Evolutionary conservation across 2,888 invertebrate genomes (phyloP).

Genomic region (Polia nebulosa): DNA sequence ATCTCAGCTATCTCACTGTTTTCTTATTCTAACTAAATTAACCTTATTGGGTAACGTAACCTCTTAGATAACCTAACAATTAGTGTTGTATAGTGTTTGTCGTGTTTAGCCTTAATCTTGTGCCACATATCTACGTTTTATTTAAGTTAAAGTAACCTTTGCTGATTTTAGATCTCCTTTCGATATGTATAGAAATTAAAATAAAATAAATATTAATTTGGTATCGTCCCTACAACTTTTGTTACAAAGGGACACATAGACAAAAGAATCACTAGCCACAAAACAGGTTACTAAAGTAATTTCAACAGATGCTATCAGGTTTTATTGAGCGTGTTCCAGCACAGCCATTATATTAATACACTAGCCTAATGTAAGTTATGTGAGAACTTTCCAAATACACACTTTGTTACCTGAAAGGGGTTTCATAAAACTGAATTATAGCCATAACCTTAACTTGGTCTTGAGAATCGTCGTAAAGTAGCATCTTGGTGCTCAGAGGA

Average conservation of each 20-base stretch:
- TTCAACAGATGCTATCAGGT: slow-evolving; percentile 51
- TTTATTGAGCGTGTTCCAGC: slow-evolving; percentile 43
- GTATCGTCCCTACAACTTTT: slow-evolving; percentile 59
- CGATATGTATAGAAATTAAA: slow-evolving; percentile 34
- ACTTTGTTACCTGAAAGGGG: slow-evolving; percentile 89
- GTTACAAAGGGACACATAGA: slow-evolving; percentile 70
- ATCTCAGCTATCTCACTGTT: slow-evolving; percentile 49
- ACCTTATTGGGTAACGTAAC: slow-evolving; percentile 48
- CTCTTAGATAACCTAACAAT: slow-evolving; percentile 42
- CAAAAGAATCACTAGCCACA: slow-evolving; percentile 74
- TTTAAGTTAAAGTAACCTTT: slow-evolving; percentile 9
- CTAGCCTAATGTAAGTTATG: slow-evolving; percentile 78
- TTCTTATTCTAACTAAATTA: slow-evolving; percentile 56
- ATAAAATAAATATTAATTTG: slow-evolving; percentile 52
- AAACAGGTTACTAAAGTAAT: slow-evolving; percentile 47
- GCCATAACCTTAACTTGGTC: slow-evolving; percentile 88
- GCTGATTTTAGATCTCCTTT: background rate
- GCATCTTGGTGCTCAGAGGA: slow-evolving; percentile 86
- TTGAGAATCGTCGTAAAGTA: slow-evolving; percentile 88
- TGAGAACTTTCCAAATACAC: slow-evolving; percentile 85
- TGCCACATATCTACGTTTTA: background rate
- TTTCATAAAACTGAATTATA: slow-evolving; percentile 90
- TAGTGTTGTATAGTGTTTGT: too few relatives aligned
- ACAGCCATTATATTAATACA: slow-evolving; percentile 58
- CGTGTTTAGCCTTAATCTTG: slow-evolving; percentile 16